A percentile compares a stretch with the other conserved stretches of the same genome.
Evolutionary conservation across 2,113 vertebrate genomes (phyloP).

Genomic region (Lepus americanus): DNA sequence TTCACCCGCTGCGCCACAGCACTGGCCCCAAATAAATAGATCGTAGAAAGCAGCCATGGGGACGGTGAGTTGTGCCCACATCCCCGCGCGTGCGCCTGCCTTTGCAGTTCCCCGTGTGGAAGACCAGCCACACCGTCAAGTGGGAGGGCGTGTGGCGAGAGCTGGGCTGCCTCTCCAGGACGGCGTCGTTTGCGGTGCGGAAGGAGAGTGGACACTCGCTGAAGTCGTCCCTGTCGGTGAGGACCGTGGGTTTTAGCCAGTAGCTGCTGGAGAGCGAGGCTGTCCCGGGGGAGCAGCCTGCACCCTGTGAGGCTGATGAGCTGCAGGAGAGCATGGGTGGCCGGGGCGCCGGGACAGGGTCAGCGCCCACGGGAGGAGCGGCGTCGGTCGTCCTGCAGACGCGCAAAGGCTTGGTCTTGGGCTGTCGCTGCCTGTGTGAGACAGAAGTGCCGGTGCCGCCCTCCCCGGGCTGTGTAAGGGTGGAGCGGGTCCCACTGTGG

Average conservation of each 20-base stretch:
- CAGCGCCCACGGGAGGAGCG: fast-evolving
- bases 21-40: too few relatives aligned
- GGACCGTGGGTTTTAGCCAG: neutral
- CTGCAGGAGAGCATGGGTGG: too few relatives aligned
- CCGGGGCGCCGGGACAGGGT: fast-evolving
- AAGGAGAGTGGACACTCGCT: conserved; percentile 97
- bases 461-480: too few relatives aligned
- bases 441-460: too few relatives aligned
- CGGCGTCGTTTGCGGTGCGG: conserved; percentile 95
- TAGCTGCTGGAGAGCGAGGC: fast-evolving
- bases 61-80: fast-evolving
- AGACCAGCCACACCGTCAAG: conserved; percentile 94
- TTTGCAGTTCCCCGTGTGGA: conserved; percentile 94
- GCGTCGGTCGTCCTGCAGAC: too few relatives aligned
- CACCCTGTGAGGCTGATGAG: too few relatives aligned
- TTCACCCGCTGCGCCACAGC: too few relatives aligned
- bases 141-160: conserved; percentile 98
- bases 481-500: fast-evolving
- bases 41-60: too few relatives aligned
- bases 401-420: too few relatives aligned
- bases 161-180: conserved; percentile 95
- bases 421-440: too few relatives aligned
- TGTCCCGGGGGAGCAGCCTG: fast-evolving
- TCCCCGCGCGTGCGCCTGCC: fast-evolving
- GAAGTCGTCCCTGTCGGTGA: conserved; percentile 96